Evolutionary conservation across 2,888 invertebrate species (phyloP), one percentile per base, ranked within the genome.

Genomic region (Tenthredo amoena): DNA sequence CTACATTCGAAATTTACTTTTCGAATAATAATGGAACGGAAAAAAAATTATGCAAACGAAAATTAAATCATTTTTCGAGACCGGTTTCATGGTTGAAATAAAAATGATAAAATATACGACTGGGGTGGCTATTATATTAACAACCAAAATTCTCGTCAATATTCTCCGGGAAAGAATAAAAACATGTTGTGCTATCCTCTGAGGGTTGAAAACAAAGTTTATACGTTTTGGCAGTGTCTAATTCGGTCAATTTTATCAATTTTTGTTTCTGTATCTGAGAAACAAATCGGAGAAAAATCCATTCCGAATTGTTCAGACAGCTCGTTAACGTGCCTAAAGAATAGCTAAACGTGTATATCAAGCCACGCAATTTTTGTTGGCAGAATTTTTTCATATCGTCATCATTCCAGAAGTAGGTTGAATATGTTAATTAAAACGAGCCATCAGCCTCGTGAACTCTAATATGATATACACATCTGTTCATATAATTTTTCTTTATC

Each of bases 331-430:
- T 62, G n/a, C 4, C 62, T 62, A 26, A 26, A 10, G 55, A 7
- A 55, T 5, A n/a, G 55, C 55, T 55, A 26, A 21, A 12, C 62
- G 12, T 26, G 62, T 62, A 62, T 26, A 10, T 62, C n/a, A 55
- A 55, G 55, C n/a, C 55, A 55, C 7, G n/a, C 6, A 55, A 55
- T n/a, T 62, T 62, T 62, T 37, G 12, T 71, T 37, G 5, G 7
- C 18, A 62, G 21, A 62, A n/a, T 71, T 37, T 71, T 37, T 40
- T 40, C 40, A 40, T 34, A 40, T 37, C 18, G 34, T 72, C 37
- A 71, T 71, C n/a, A n/a, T 72, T 37, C 40, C 37, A 72, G 71
- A 72, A 37, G 71, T 72, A 72, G 71, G 71, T 72, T 72, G 71
- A 72, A 40, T 37, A 72, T 37, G 37, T 40, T 72, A 72, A 72